Conservation (phyloP, 2,888 invertebrate genomes). For the Notocelia uddmanniana region DNA sequence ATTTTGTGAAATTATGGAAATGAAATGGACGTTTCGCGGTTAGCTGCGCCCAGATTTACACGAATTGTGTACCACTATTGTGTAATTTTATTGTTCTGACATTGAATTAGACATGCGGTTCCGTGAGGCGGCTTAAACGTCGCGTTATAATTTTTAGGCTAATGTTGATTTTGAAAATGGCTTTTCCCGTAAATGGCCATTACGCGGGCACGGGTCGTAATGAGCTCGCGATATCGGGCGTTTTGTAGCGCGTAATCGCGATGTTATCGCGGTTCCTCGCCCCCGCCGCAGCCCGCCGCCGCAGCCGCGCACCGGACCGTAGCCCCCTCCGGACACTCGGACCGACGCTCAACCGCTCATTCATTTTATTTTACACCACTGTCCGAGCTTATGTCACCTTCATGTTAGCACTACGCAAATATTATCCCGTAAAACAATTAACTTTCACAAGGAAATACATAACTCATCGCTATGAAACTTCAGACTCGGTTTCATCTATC, state of each 20-base stretch:
- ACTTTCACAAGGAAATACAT: background rate
- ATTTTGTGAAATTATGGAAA: slow-evolving; percentile 83
- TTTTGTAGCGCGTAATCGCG: slow-evolving; percentile 83
- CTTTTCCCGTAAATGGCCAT: slow-evolving; percentile 61
- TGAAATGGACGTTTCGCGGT: slow-evolving; percentile 83
- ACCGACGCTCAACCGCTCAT: slow-evolving; percentile 51
- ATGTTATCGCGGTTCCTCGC: slow-evolving; percentile 67
- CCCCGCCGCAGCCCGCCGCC: no score
- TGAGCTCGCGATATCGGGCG: slow-evolving; percentile 71
- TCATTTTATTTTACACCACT: slow-evolving; percentile 48
- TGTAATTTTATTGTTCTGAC: slow-evolving; percentile 72
- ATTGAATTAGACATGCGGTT: slow-evolving; percentile 62
- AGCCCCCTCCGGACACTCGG: slow-evolving; percentile 61
- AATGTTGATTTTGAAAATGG: slow-evolving; percentile 41
- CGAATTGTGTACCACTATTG: slow-evolving; percentile 62
- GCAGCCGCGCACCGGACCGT: slow-evolving; percentile 61
- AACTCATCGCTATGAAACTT: background rate
- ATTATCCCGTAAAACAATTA: background rate
- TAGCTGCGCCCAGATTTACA: slow-evolving; percentile 69
- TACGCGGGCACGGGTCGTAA: slow-evolving; percentile 71
- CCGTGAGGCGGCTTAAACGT: slow-evolving; percentile 17
- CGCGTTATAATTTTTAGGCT: slow-evolving; percentile 19
- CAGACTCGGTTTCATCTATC: background rate
- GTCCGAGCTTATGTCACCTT: slow-evolving; percentile 43
- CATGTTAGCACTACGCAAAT: slow-evolving; percentile 27